These are phyloP conservation scores for Alsophila aescularia DNA, from an alignment of 2,888 invertebrate species.

Conservation along the genomic window DNA sequence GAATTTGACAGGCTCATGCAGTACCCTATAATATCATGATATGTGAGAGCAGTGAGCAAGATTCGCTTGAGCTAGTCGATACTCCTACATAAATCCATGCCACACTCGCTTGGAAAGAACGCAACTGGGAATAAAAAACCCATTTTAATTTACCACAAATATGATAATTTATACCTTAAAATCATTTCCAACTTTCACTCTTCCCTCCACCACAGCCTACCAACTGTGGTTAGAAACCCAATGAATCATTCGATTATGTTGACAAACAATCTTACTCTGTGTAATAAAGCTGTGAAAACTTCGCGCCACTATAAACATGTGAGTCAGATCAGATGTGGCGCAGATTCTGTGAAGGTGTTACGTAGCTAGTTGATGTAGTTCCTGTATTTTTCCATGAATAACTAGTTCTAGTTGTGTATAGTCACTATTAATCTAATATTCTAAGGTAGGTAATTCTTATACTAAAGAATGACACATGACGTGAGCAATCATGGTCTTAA, in stretches of 20 bases:
- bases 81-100: too few relatives aligned
- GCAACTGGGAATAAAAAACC: too few relatives aligned
- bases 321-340: not conserved
- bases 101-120: too few relatives aligned
- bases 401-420: not conserved
- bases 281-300: not conserved
- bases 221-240: slow-evolving; percentile 24
- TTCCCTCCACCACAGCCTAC: slow-evolving; percentile 1
- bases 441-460: not conserved
- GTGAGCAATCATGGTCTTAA: too few relatives aligned
- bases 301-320: not conserved
- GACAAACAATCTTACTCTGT: slow-evolving; percentile 12
- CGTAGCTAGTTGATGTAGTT: not conserved
- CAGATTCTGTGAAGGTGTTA: slow-evolving; percentile 2
- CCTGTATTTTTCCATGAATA: slow-evolving; percentile 1
- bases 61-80: too few relatives aligned
- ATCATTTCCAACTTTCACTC: slow-evolving; percentile 2
- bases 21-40: too few relatives aligned
- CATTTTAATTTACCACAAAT: not conserved
- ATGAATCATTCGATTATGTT: slow-evolving; percentile 26
- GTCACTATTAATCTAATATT: not conserved
- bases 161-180: not conserved
- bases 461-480: too few relatives aligned
- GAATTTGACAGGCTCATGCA: too few relatives aligned
- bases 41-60: too few relatives aligned